phyloP scores from a whole-genome alignment of 2,113 vertebrate genomes.

The Probosciger aterrimus region DNA sequence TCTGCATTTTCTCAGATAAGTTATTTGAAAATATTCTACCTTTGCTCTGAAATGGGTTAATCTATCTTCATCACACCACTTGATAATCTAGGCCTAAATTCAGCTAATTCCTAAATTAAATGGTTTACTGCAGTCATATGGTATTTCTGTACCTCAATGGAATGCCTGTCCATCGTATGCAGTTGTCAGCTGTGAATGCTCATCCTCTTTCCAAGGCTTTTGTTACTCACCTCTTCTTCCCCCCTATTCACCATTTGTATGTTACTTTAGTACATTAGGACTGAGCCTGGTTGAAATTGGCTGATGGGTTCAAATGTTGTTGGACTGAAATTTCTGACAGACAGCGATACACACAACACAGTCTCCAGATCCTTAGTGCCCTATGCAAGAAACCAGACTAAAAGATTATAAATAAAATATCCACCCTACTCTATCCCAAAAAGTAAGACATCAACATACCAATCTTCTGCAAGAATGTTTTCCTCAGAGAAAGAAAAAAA shows the following conservation, averaged over 20 bases:
- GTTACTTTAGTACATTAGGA: not conserved
- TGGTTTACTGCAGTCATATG: not conserved
- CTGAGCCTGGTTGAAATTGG: not conserved
- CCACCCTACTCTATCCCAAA: not conserved
- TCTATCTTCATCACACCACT: not conserved
- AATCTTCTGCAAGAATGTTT: not conserved
- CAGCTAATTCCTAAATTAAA: not conserved
- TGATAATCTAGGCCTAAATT: not conserved
- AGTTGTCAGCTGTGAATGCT: not conserved
- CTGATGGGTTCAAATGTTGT: not conserved
- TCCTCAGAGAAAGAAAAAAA: not conserved
- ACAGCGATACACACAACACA: not conserved
- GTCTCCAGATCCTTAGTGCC: not conserved
- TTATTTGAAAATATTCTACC: not conserved
- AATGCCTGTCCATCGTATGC: not conserved
- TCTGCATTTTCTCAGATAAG: not conserved
- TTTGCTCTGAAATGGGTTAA: not conserved
- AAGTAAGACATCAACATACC: not conserved
- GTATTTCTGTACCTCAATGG: not conserved
- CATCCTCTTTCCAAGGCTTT: not conserved
- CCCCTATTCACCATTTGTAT: rapidly evolving
- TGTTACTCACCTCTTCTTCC: not conserved
- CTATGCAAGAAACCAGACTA: not conserved
- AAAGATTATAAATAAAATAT: not conserved
- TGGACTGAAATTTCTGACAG: not conserved